phyloP scores from a whole-genome alignment of 2,888 invertebrate genomes.

The Opisthograptis luteolata region DNA sequence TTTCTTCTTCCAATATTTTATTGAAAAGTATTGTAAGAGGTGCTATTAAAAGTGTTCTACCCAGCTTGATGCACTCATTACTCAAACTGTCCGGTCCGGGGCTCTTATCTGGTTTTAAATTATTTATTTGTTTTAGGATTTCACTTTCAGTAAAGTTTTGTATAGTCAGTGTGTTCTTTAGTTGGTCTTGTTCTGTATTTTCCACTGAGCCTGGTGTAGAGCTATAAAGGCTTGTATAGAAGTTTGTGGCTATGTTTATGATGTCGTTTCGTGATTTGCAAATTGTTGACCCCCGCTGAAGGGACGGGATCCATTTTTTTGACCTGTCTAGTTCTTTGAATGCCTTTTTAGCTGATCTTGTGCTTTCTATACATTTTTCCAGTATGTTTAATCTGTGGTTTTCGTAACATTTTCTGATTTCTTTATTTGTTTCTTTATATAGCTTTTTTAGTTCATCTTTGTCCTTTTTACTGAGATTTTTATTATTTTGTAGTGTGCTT shows the following conservation, averaged over 20 bases:
- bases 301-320: slow-evolving; percentile 24
- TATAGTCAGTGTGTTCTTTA: not conserved
- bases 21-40: not conserved
- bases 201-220: not conserved
- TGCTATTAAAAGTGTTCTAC: not conserved
- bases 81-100: not conserved
- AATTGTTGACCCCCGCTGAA: slow-evolving; percentile 7
- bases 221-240: slow-evolving; percentile 12
- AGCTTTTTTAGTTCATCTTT: not conserved
- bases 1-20: slow-evolving; percentile 16
- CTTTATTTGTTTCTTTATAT: not conserved
- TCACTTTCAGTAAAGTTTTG: slow-evolving; percentile 1
- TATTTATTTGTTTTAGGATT: slow-evolving; percentile 9
- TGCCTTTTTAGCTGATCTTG: slow-evolving; percentile 22
- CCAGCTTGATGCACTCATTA: not conserved
- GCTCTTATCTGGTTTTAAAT: not conserved
- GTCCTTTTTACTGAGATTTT: not conserved
- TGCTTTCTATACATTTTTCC: slow-evolving; percentile 13
- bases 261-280: slow-evolving; percentile 7
- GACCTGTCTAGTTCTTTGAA: slow-evolving; percentile 22
- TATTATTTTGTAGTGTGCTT: slow-evolving; percentile 14
- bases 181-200: not conserved
- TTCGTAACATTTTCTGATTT: not conserved
- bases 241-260: slow-evolving; percentile 13
- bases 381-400: not conserved